phyloP scores from a whole-genome alignment of 2,888 invertebrate species.

The Cataglyphis albicans region DNA sequence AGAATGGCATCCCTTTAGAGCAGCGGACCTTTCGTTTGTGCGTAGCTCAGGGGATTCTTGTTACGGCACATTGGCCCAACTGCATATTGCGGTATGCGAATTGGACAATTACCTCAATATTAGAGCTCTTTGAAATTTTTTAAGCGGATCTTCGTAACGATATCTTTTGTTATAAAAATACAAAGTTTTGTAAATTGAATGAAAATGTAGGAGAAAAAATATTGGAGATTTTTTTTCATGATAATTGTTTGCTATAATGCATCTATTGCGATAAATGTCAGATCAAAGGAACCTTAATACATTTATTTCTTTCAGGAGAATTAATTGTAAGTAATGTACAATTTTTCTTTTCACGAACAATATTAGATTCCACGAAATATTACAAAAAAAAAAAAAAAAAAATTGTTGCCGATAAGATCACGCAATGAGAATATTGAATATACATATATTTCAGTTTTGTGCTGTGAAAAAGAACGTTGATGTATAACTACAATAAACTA shows the following conservation, averaged over 20 bases:
- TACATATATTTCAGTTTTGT: background rate
- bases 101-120: conserved; percentile 12
- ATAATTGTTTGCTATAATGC: background rate
- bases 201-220: background rate
- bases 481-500: background rate
- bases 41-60: conserved; percentile 4
- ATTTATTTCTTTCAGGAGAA: background rate
- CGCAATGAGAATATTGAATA: background rate
- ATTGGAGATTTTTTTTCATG: conserved; percentile 3
- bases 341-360: background rate
- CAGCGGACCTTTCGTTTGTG: background rate
- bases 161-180: background rate
- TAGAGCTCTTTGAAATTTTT: background rate
- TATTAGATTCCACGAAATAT: background rate
- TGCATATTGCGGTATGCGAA: conserved; percentile 27
- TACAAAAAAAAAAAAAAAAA: background rate
- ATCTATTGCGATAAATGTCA: background rate
- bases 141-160: background rate
- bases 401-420: background rate
- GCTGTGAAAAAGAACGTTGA: background rate
- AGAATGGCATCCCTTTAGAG: conserved; percentile 50
- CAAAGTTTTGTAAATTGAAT: background rate
- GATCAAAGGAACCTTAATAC: background rate
- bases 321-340: background rate
- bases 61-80: conserved; percentile 16